Evolutionary conservation across 2,797 vertebrate species (phyloP).

Genomic region (Prunella strophiata): DNA sequence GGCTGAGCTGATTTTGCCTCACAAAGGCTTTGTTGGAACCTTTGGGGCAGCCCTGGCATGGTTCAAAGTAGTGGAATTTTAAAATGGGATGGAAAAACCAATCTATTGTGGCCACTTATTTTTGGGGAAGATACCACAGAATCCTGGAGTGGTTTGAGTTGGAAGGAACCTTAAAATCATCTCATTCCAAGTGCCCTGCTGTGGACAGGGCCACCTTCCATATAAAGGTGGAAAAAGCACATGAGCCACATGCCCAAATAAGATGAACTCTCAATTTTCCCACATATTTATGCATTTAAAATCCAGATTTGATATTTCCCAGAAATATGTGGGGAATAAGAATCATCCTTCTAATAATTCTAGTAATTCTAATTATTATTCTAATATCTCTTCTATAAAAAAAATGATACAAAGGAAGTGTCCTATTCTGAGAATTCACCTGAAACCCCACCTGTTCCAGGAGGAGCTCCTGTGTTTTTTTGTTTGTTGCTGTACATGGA

Average conservation of each 20-base stretch:
- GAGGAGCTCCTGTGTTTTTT: not conserved
- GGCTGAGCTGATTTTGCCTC: not conserved
- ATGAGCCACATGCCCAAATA: not conserved
- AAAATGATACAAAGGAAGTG: not conserved
- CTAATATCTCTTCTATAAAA: not conserved
- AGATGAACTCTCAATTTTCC: not conserved
- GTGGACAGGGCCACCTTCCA: not conserved
- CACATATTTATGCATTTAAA: accelerated
- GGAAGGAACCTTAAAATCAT: not conserved
- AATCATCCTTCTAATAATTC: not conserved
- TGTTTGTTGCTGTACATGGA: not conserved
- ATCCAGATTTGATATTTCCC: not conserved
- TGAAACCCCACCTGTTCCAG: not conserved
- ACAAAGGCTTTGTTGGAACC: not conserved
- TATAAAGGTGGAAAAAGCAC: not conserved
- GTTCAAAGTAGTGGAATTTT: not conserved
- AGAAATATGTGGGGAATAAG: not conserved
- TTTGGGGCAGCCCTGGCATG: not conserved
- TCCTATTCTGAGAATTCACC: not conserved
- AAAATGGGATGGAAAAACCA: not conserved
- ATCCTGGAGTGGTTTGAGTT: not conserved
- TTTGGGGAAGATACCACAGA: not conserved
- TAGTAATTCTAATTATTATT: not conserved
- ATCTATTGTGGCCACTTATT: accelerated
- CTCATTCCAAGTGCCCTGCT: not conserved